Conservation (phyloP, 2,888 invertebrate species). For the Norana najaformis region DNA sequence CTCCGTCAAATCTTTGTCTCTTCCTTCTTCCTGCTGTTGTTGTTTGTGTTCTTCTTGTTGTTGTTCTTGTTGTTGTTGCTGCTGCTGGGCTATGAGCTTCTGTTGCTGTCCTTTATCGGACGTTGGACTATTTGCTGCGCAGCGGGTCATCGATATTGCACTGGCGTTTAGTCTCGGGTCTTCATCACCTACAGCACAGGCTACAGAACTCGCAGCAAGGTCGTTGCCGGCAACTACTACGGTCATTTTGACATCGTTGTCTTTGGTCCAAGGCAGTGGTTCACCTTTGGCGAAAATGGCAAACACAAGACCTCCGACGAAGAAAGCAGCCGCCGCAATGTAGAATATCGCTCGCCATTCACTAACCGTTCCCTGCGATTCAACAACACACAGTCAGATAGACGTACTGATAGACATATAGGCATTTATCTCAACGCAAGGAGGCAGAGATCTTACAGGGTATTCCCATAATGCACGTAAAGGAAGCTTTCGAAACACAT, state of each 20-base stretch:
- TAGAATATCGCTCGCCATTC: constrained; percentile 80
- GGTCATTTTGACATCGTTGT: not conserved
- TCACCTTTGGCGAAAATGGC: constrained; percentile 53
- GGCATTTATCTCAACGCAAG: too few species aligned
- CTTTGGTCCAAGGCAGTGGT: constrained; percentile 52
- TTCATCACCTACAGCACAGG: not conserved
- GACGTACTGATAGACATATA: not conserved
- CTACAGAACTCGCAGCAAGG: not conserved
- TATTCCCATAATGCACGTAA: too few species aligned
- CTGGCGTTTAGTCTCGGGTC: not conserved
- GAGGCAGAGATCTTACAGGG: too few species aligned
- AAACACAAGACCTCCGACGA: constrained; percentile 58
- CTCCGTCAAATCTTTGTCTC: not conserved
- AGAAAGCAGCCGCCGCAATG: constrained; percentile 71
- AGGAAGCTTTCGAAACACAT: too few species aligned
- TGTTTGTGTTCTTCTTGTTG: not conserved
- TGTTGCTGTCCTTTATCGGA: not conserved
- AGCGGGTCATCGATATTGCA: not conserved
- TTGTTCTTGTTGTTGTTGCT: not conserved
- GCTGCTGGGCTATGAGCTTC: not conserved
- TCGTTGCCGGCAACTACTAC: constrained; percentile 22
- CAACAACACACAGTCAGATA: not conserved
- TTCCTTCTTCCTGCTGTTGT: not conserved
- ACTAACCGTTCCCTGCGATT: not conserved
- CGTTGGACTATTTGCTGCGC: too few species aligned